Base-by-base conservation (phyloP, 2,888 invertebrate species). In the Noctua comes region DNA sequence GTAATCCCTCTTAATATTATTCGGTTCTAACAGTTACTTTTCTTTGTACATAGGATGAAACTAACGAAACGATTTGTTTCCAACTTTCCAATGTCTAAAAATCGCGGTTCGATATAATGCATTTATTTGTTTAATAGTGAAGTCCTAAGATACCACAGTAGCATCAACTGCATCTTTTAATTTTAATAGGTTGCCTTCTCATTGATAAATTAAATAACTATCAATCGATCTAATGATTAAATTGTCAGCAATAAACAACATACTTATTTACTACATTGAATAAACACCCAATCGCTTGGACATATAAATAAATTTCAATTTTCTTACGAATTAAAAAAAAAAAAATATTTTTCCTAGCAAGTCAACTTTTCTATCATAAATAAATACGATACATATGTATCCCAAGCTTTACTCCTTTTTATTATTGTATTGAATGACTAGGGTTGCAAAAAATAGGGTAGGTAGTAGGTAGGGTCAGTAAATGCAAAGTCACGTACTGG, bases 401-500 rank as follows among this genome's bases (percentile, higher is more conserved):
- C 24, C 51, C 11, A 57, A 27, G 6, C 27, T 59, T 59, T 59
- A 54, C 27, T 40, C 13, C 31, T 21, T n/a, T 40, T 65, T 43
- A 43, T 24, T 64, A 64, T 65, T 65, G 43, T 43, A 31, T 65
- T 18, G 27, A 73, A 46, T 54, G 2, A 73, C 51, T 36, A 51
- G 43, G 54, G 21, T 64, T 43, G 51, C 40, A 68, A n/a, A 82
- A 82, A 75, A 74, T 43, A 57, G 31, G 43, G 43, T 6, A 16
- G 65, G 54, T 31, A 18, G 11, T 59, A 27, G 16, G 27, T 7
- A 64, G 21, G 43, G 36, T 51, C 59, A 73, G 68, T 40, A 71
- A 79, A 79, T 79, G 82, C 77, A 65, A 64, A 82, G 72, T 85
- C 87, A 87, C 62, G 86, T 86, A 66, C 51, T 46, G 24, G 62